Conservation (phyloP, 2,797 vertebrate species). For the Myripristis murdjan region DNA sequence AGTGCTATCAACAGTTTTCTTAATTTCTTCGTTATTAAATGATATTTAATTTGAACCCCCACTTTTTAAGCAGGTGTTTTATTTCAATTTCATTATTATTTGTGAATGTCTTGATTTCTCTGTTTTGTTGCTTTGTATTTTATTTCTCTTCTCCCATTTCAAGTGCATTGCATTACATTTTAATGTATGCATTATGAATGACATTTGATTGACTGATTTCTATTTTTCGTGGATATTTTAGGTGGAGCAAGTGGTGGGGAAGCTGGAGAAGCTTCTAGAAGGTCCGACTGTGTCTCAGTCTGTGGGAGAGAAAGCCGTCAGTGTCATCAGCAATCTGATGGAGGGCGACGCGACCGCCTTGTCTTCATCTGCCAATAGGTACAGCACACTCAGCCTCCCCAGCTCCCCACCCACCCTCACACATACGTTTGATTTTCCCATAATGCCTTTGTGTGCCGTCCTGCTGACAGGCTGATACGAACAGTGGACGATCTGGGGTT, state of each 20-base stretch:
- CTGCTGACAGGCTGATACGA: conserved; percentile 86
- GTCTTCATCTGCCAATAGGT: conserved; percentile 89
- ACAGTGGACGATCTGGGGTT: conserved; percentile 89
- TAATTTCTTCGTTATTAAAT: too few relatives aligned
- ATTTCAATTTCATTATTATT: too few relatives aligned
- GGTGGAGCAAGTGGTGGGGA: conserved; percentile 64
- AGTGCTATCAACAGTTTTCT: not conserved
- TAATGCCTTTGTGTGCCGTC: not conserved
- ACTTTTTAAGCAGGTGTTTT: too few relatives aligned
- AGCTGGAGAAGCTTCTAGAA: conserved; percentile 71
- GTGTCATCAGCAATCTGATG: conserved; percentile 87
- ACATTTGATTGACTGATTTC: too few relatives aligned
- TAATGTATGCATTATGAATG: too few relatives aligned
- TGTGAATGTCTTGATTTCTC: too few relatives aligned
- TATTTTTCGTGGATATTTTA: conserved; percentile 33
- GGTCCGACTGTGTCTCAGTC: conserved; percentile 63
- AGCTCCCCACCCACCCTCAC: not conserved
- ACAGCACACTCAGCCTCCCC: not conserved
- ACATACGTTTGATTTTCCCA: not conserved
- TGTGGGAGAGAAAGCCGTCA: conserved; percentile 79
- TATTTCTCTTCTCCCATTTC: too few relatives aligned
- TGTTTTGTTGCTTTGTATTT: too few relatives aligned
- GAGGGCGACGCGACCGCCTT: conserved; percentile 73
- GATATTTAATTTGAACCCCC: not conserved
- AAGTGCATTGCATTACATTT: too few relatives aligned